A percentile compares a stretch with the other conserved stretches of the same genome.
Evolutionary conservation across 2,113 vertebrate species (phyloP).

Genomic region (Ceyx melanurus): DNA sequence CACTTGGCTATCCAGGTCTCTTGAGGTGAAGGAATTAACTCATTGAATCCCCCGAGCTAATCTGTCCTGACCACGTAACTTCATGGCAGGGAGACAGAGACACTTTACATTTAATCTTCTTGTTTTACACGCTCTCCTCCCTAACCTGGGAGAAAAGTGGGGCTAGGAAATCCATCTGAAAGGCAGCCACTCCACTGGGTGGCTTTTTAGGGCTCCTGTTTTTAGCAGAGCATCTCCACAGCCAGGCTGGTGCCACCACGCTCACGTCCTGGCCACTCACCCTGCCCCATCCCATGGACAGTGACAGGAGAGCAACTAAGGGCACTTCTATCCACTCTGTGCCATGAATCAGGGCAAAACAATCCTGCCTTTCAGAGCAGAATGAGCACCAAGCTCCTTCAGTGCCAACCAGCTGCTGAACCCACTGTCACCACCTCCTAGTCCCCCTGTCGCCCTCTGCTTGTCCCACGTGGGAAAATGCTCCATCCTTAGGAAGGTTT

Average conservation of each 20-base stretch:
- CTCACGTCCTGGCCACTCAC: background rate
- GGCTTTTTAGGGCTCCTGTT: background rate
- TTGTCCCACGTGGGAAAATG: background rate
- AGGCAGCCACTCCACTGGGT: background rate
- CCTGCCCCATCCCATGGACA: background rate
- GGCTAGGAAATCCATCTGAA: background rate
- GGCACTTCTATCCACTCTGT: background rate
- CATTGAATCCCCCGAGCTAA: constrained; percentile 13
- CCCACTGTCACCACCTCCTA: background rate
- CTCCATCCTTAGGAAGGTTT: background rate
- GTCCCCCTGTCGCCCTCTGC: background rate
- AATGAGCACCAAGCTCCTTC: background rate
- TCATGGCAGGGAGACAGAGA: background rate
- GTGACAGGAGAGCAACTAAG: background rate
- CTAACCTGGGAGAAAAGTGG: background rate
- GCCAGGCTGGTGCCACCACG: background rate
- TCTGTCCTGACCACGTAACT: constrained; percentile 2
- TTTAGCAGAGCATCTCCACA: background rate
- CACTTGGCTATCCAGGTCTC: background rate
- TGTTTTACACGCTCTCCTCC: background rate
- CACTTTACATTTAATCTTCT: background rate
- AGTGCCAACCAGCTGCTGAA: background rate
- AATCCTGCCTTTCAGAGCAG: constrained; percentile 38
- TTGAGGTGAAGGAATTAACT: constrained; percentile 44
- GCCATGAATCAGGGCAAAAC: background rate